Evolutionary conservation across 2,888 invertebrate genomes (phyloP), one percentile per base, ranked within the genome.

Genomic region (Bembecia ichneumoniformis): DNA sequence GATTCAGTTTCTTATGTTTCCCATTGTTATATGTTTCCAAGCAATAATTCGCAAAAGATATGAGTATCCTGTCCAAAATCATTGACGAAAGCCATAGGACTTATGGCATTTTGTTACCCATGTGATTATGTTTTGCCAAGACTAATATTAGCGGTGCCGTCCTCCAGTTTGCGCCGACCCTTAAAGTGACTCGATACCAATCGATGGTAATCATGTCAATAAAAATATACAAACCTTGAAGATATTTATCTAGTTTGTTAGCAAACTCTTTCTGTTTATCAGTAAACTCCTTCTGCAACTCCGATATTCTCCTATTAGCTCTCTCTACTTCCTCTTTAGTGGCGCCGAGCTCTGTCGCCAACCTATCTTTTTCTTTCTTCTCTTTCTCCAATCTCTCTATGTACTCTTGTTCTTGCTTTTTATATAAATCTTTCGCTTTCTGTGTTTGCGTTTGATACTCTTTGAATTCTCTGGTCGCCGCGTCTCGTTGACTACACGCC

Each of bases 401-500:
- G 5, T 73, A 73, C 9, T 90, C 89, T 45, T 67, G 76, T 56
- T 86, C 86, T 52, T 87, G 83, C 0, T 68, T 57, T 59, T 75
- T 82, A 55, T 68, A 78, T 0, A 71, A 54, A 4, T 84, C 84
- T 44, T 68, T 73, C 51, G 87, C 87, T 55, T 75, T 78, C 55
- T 79, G 77, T 50, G 72, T 63, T 64, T 69, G 82, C 2, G 67
- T 55, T 55, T 88, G 87, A 40, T 89, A 57, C 48, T 90, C 88
- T 57, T 87, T 89, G 43, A 91, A 63, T 62, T 91, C 89, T 54
- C 88, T 83, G 17, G 84, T 72, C 3, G 90, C 72, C n/a, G 88
- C 66, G 51, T 91, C 91, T 47, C 91, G 89, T 4, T 88, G 82
- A 54, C 89, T 89, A 54, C 90, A 91, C 3, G 90, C 90, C 70